A percentile compares a stretch with the other conserved stretches of the same genome.
phyloP scores from a whole-genome alignment of 2,797 vertebrate genomes.

The Dallia pectoralis region DNA sequence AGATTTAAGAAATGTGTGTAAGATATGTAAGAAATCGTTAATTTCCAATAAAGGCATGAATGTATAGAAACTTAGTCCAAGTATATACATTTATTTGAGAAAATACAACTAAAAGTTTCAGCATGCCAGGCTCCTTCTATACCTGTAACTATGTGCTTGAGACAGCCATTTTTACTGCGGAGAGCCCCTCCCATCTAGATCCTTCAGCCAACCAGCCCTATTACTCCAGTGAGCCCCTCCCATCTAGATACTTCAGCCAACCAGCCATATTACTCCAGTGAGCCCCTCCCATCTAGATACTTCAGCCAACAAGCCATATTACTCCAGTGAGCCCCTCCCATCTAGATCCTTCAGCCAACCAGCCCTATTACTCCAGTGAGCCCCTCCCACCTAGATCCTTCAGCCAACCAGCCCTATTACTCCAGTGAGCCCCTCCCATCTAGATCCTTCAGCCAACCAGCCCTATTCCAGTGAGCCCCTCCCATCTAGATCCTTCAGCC shows the following conservation, averaged over 20 bases:
- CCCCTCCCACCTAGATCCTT: neutral
- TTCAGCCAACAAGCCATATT: neutral
- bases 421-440: neutral
- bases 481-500: neutral
- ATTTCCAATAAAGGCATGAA: neutral
- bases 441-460: neutral
- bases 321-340: neutral
- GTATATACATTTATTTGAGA: neutral
- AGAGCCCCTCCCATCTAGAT: too few species aligned
- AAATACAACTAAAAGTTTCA: neutral
- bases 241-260: neutral
- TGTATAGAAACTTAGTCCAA: neutral
- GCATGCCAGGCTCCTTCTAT: too few species aligned
- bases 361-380: neutral
- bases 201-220: too few species aligned
- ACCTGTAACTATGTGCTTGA: too few species aligned
- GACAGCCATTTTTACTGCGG: too few species aligned
- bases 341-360: neutral
- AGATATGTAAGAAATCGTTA: conserved; percentile 9
- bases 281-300: neutral
- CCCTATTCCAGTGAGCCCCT: too few species aligned
- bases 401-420: neutral
- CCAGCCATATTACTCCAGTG: too few species aligned
- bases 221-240: too few species aligned
- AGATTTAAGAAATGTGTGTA: conserved; percentile 41